Evolutionary conservation across 2,888 invertebrate species (phyloP).

Genomic region (Lepidocyrtoides sp.): DNA sequence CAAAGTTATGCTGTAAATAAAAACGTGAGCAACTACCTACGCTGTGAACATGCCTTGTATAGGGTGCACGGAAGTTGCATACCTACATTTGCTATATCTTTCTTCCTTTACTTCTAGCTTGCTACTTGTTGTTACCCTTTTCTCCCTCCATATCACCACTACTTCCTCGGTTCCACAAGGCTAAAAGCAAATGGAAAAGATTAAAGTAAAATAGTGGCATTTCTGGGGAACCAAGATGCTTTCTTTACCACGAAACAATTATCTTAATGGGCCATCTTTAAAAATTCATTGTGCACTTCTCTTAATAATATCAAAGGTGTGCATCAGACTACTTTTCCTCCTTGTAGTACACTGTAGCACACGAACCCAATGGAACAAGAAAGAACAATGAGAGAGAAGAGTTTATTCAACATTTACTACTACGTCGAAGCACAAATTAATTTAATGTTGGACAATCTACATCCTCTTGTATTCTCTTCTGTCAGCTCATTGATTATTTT

Average conservation of each 20-base stretch:
- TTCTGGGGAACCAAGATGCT: conserved; percentile 68
- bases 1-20: conserved; percentile 22
- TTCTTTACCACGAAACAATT: conserved; percentile 74
- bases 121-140: conserved; percentile 18
- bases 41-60: neutral
- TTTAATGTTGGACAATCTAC: too few species aligned
- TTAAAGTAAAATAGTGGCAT: conserved; percentile 73
- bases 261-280: conserved; percentile 77
- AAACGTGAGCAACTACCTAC: neutral
- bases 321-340: neutral
- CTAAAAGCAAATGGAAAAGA: conserved; percentile 71
- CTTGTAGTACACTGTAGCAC: neutral
- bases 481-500: neutral
- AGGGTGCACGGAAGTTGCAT: neutral
- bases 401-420: neutral
- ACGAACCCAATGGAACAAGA: neutral
- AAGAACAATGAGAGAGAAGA: neutral
- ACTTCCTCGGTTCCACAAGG: conserved; percentile 42
- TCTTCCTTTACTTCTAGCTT: too few species aligned
- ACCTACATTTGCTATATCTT: neutral
- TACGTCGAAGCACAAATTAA: neutral
- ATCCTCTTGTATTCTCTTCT: neutral
- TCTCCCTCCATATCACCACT: conserved; percentile 11
- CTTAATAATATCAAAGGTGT: conserved; percentile 72
- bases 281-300: conserved; percentile 77